Conservation (phyloP, 2,888 invertebrate genomes). For the Oscheius myriophilus region DNA sequence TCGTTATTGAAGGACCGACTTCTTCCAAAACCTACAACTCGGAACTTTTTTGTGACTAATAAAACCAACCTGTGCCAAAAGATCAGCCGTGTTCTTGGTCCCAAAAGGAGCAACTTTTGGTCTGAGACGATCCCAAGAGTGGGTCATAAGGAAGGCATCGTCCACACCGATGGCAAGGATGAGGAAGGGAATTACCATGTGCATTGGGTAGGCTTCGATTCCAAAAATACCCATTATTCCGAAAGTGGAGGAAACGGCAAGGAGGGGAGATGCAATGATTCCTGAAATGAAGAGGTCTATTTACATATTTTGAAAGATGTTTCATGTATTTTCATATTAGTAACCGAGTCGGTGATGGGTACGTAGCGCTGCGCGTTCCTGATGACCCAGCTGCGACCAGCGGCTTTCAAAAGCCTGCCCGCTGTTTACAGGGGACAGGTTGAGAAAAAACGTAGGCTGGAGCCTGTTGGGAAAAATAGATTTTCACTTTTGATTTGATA, state of each 20-base stretch:
- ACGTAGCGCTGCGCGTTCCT: too few species aligned
- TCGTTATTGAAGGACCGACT: slow-evolving; percentile 39
- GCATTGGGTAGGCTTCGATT: slow-evolving; percentile 38
- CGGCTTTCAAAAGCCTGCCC: too few species aligned
- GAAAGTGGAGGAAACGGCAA: slow-evolving; percentile 38
- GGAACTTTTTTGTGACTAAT: not conserved
- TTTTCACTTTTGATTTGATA: too few species aligned
- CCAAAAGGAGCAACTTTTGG: slow-evolving; percentile 20
- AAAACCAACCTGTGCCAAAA: slow-evolving; percentile 18
- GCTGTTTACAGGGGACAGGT: too few species aligned
- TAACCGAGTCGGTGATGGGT: too few species aligned
- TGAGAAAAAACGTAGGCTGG: too few species aligned
- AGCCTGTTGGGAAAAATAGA: too few species aligned
- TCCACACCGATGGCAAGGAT: slow-evolving; percentile 48
- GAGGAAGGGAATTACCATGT: slow-evolving; percentile 42
- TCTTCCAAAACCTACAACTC: slow-evolving; percentile 34
- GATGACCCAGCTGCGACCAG: too few species aligned
- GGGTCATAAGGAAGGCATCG: slow-evolving; percentile 43
- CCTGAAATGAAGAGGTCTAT: slow-evolving; percentile 5
- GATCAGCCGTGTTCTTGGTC: slow-evolving; percentile 15
- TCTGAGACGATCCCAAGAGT: slow-evolving; percentile 36
- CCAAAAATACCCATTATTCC: slow-evolving; percentile 34
- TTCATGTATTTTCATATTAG: too few species aligned
- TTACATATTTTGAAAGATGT: not conserved
- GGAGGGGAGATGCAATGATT: slow-evolving; percentile 33